Evolutionary conservation across 2,113 vertebrate species (phyloP), one percentile per base, ranked within the genome.

Genomic region (Bufo bufo): DNA sequence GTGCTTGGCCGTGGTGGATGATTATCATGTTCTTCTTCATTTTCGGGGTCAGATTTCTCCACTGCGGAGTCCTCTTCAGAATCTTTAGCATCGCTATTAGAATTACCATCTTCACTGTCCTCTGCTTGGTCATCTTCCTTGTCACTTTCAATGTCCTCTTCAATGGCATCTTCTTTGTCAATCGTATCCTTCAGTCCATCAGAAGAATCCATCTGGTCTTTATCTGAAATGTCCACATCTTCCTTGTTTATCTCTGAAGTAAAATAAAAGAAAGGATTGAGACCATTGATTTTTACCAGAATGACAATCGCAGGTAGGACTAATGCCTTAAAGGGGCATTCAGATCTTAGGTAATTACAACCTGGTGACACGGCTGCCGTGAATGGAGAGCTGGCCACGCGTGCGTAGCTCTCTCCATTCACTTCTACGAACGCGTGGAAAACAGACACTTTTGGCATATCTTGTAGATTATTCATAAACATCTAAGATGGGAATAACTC

Each of bases 31-130:
- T 92, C 90, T 66, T 89, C 92, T 49, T 61, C 89, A 92, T 92
- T 4, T 92, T 77, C 93, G 52, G 93, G 94, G 91, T 80, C 93
- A 0, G 87, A 90, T 10, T 94, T 93, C 33, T 80, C 94, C 58
- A 92, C 92, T 0, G 84, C 91, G 23, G 91, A 94, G 66, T 94
- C 94, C 45, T 96, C 94, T 85, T 90, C 90, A 0, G 91, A 92
- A 72, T 91, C 83, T 66, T 92, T 83, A 69, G 91, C 92, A 54
- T 61, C 93, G 10, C 91, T 83, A 0, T 19, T 49, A 49, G 72
- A n/a, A 8, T 72, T 59, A 19, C 59, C 86, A 12, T 78, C 78
- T n/a, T 89, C 86, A 59, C 85, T 79, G 61, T 93, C 91, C 13
- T 77, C 58, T 8, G 11, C 59, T 49, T 65, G 12, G 0, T 88